A percentile compares a stretch with the other conserved stretches of the same genome.
Conservation (phyloP, 2,113 vertebrate species). For the Saimiri boliviensis region DNA sequence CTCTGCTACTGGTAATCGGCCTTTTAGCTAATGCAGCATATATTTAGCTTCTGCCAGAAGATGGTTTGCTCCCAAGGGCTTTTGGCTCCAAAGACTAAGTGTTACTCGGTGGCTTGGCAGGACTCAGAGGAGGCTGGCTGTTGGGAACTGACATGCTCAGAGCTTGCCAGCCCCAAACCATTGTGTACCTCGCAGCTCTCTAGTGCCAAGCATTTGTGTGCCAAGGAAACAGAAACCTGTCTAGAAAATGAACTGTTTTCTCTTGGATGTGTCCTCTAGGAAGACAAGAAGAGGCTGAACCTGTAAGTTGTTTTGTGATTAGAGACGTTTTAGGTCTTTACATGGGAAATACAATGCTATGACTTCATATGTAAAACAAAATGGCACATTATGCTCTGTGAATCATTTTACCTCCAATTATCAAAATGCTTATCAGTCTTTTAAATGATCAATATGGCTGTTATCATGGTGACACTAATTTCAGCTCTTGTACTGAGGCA, state of each 20-base stretch:
- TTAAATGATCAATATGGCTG: not conserved
- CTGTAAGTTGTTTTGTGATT: not conserved
- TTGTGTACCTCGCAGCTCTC: constrained; percentile 37
- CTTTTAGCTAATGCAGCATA: constrained; percentile 31
- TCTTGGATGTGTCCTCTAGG: constrained; percentile 38
- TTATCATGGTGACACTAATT: not conserved
- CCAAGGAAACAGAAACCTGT: constrained; percentile 69
- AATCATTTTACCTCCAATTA: constrained; percentile 1
- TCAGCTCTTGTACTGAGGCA: not conserved
- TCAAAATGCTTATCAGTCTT: not conserved
- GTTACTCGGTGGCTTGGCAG: constrained; percentile 61
- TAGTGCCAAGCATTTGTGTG: constrained; percentile 45
- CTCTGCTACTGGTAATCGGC: constrained; percentile 32
- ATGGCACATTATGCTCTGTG: not conserved
- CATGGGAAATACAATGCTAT: not conserved
- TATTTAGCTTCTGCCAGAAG: not conserved
- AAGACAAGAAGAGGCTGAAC: not conserved
- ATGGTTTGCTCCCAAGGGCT: constrained; percentile 27
- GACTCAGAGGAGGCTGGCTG: constrained; percentile 26
- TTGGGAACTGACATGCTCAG: constrained; percentile 7
- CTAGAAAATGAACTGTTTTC: constrained; percentile 64
- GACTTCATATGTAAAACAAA: not conserved
- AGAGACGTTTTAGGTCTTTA: not conserved
- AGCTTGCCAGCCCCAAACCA: constrained; percentile 53
- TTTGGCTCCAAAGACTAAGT: constrained; percentile 43